A percentile compares a stretch with the other conserved stretches of the same genome.
These are phyloP conservation scores for Pyrrhia umbra DNA, from an alignment of 2,888 invertebrate species.

Conservation along the genomic window DNA sequence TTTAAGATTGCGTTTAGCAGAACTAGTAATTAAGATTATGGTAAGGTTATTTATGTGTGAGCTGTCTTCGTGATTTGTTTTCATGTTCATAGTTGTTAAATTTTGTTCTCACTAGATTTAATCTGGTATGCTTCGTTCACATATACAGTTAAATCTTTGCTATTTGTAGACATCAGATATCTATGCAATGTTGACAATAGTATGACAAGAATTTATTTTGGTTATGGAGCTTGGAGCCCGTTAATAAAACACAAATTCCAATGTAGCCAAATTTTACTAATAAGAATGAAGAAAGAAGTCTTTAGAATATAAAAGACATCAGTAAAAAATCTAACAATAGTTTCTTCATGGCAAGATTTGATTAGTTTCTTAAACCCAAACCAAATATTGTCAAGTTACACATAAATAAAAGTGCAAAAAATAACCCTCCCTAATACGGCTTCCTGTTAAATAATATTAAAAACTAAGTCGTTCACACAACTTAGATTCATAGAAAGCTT, in stretches of 20 bases:
- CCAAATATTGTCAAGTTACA: no score
- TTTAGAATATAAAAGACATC: no score
- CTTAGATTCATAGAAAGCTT: constrained; percentile 23
- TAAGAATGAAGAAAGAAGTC: no score
- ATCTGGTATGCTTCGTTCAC: not conserved
- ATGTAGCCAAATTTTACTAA: no score
- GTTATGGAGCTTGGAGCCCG: no score
- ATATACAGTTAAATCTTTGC: not conserved
- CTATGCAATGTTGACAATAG: not conserved
- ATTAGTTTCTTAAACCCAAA: not conserved
- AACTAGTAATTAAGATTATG: constrained; percentile 27
- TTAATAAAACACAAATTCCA: no score
- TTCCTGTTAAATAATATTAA: constrained; percentile 24
- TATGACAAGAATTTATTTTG: not conserved
- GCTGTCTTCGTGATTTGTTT: constrained; percentile 13
- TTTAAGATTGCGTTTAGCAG: constrained; percentile 31
- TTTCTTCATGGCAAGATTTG: not conserved
- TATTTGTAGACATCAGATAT: not conserved
- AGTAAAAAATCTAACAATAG: not conserved
- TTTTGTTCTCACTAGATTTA: not conserved
- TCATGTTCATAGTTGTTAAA: not conserved
- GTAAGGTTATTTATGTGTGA: not conserved
- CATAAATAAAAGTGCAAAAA: no score
- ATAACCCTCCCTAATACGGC: constrained; percentile 11
- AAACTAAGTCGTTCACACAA: constrained; percentile 15